Base-by-base conservation (phyloP, 2,888 invertebrate genomes). In the Drosophila nigricruria region DNA sequence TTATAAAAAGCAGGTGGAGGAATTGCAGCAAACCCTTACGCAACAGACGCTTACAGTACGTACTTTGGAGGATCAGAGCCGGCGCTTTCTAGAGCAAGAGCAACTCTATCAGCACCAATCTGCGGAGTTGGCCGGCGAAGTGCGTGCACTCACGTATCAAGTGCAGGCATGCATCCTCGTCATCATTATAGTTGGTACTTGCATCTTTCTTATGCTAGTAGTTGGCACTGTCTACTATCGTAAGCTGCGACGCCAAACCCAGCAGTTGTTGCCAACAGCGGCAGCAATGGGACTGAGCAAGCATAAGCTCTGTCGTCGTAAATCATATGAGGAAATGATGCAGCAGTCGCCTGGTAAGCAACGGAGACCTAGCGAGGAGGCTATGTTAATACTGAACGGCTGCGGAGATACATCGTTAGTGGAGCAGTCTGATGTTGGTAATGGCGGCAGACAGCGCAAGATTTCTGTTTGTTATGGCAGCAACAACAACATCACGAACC, bases 1-100 rank as follows among this genome's bases (percentile, higher is more conserved):
- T 18, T 99, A 99, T 93, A 98, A 98, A 92, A 97, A 97, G 85
- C 98, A 99, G 93, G 98, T 98, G 56, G 98, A 99, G 92, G 98
- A 98, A 90, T 96, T 98, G 95, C 97, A 98, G 92, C 95, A 95
- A 81, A 95, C 96, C 5, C 94, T 97, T 81, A 97, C 97, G 84
- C 97, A 96, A 90, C 95, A 97, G 82, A 96, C 97, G 81, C 96
- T 96, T 85, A 96, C 97, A 0, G 94, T 97, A 36, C 94, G 94
- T 27, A 95, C 95, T 54, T 94, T 96, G 93, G 94, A 94, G 66
- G 96, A 96, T 77, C 96, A 97, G 87, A 94, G 95, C 57, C 94
- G 94, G 53, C 95, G 94, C 78, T 95, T 95, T 74, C 95, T 95
- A 79, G 96, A 96, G 79, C 93, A 96, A n/a, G 97, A 97, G 91